Base-by-base conservation (phyloP, 2,888 invertebrate species). In the Apamea crenata region DNA sequence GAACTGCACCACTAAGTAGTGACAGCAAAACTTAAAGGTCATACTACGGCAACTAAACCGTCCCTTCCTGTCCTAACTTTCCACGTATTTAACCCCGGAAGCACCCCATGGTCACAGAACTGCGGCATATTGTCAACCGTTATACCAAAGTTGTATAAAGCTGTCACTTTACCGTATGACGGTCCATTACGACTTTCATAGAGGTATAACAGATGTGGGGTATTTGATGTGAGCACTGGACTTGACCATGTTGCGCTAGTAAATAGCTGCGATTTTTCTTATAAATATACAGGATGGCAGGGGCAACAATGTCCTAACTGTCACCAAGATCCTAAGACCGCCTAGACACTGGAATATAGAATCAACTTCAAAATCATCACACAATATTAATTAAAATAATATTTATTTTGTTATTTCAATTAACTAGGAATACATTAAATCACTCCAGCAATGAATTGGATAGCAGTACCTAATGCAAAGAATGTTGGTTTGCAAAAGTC, bases 111-210 rank as follows among this genome's bases (percentile, higher is more conserved):
- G 71, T 66, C 47, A 77, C 68, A 61, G 29, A 65, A 70, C 53
- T 61, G 29, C 29, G 36, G 25, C 32, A 61, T 86, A 73, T 67
- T 78, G 69, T 74, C 40, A 50, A 67, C 53, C n/a, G 66, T 25
- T 50, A 16, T 82, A 84, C 82, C 84, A 80, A 90, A 91, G 88
- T 91, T 92, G 87, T 87, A 56, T 76, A 78, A 74, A 86, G 81
- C 85, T 85, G 84, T 81, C 82, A 79, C 74, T 73, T 66, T 66
- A 69, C 61, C 78, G 73, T 84, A 79, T 87, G 87, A 86, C 70
- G 79, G 67, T 83, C 82, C 75, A 85, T 91, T 88, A 90, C 78
- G 82, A 88, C 88, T 88, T 91, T 84, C 78, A 83, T 84, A 87
- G 81, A 83, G 77, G 71, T 82, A 70, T 77, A 77, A 77, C 71